phyloP scores from a whole-genome alignment of 2,113 vertebrate genomes.

The Butorides virescens region DNA sequence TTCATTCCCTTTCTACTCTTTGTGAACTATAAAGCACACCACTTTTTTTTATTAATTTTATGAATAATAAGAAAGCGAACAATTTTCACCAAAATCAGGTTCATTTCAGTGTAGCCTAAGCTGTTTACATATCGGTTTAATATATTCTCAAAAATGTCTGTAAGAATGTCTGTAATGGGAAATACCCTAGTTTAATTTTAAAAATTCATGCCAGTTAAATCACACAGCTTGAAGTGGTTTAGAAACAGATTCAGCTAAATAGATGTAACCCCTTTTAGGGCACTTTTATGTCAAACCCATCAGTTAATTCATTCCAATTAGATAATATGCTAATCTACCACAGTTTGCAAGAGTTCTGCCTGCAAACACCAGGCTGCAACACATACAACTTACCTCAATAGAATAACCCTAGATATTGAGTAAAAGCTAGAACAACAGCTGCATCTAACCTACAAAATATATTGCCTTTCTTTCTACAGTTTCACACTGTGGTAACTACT shows the following conservation, averaged over 20 bases:
- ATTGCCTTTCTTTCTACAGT: background rate
- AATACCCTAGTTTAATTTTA: background rate
- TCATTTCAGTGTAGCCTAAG: background rate
- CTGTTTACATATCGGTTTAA: background rate
- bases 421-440: background rate
- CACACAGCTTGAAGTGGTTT: background rate
- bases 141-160: background rate
- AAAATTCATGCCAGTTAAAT: constrained; percentile 15
- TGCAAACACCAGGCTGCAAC: background rate
- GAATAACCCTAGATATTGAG: background rate
- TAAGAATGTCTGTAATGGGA: background rate
- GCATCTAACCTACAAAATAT: background rate
- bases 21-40: background rate
- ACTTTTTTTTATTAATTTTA: background rate
- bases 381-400: background rate
- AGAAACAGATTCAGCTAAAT: background rate
- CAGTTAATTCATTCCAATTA: background rate
- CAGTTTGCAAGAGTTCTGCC: background rate
- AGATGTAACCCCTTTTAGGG: background rate
- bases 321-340: background rate
- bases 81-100: background rate
- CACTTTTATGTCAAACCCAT: background rate
- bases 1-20: background rate
- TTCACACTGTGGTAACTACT: background rate
- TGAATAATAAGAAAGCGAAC: background rate